Percentiles rank a stretch among this genome's conserved stretches.
Evolutionary conservation across 2,113 vertebrate species (phyloP).

Genomic region (Rhea americana): DNA sequence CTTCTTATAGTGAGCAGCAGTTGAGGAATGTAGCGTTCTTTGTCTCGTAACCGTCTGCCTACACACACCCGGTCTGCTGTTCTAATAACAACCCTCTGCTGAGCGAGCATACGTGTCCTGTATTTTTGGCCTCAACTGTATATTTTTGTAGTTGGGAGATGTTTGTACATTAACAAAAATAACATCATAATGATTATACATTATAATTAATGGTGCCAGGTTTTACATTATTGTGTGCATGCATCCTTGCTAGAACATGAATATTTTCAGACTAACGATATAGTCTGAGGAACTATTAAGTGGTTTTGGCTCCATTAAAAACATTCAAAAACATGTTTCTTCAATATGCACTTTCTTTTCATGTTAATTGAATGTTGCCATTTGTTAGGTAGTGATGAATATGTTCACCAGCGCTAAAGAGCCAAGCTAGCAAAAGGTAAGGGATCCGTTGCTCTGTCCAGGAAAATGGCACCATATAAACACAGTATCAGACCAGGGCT

Average conservation of each 20-base stretch:
- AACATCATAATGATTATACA: slow-evolving; percentile 21
- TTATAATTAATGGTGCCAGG: not conserved
- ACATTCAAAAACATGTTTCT: not conserved
- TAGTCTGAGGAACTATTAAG: not conserved
- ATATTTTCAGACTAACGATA: slow-evolving; percentile 10
- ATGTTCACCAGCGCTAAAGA: slow-evolving; percentile 10
- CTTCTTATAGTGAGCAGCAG: slow-evolving; percentile 56
- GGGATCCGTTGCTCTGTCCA: not conserved
- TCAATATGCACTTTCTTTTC: not conserved
- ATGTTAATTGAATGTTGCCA: not conserved
- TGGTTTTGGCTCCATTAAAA: not conserved
- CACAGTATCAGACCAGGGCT: slow-evolving; percentile 31
- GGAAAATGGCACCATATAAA: slow-evolving; percentile 24
- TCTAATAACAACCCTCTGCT: slow-evolving; percentile 23
- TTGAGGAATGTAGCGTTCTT: slow-evolving; percentile 61
- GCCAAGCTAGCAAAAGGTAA: slow-evolving; percentile 18
- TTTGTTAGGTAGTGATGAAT: slow-evolving; percentile 36
- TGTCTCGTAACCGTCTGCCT: slow-evolving; percentile 59
- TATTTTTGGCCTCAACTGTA: slow-evolving; percentile 46
- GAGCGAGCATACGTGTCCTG: not conserved
- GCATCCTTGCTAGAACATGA: slow-evolving; percentile 9
- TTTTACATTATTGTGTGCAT: not conserved
- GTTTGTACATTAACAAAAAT: slow-evolving; percentile 56
- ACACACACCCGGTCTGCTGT: slow-evolving; percentile 14
- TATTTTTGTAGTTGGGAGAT: slow-evolving; percentile 53